phyloP scores from a whole-genome alignment of 2,797 vertebrate genomes.

The Sardinella longiceps region DNA sequence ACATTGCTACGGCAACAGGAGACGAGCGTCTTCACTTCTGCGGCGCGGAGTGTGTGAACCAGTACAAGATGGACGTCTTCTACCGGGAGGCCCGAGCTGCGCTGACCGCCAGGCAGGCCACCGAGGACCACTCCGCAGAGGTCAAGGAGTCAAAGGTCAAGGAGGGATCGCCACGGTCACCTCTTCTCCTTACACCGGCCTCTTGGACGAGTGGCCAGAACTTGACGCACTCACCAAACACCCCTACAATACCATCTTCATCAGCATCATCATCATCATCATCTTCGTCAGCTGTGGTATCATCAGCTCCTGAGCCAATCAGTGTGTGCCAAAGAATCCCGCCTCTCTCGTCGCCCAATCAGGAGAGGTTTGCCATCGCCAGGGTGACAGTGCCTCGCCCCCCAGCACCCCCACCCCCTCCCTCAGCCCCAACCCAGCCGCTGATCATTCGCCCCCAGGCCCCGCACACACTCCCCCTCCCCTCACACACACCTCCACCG shows the following conservation, averaged over 20 bases:
- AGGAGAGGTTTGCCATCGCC: constrained; percentile 33
- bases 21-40: constrained; percentile 98
- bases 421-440: constrained; percentile 77
- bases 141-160: constrained; percentile 72
- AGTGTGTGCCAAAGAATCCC: constrained; percentile 54
- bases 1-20: constrained; percentile 97
- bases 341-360: constrained; percentile 67
- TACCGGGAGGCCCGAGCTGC: constrained; percentile 97
- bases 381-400: constrained; percentile 2
- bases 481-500: constrained; percentile 64
- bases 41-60: constrained; percentile 99
- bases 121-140: constrained; percentile 86
- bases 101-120: constrained; percentile 87
- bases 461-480: constrained; percentile 64
- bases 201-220: constrained; percentile 92
- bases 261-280: constrained; percentile 72
- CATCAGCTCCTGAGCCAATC: constrained; percentile 47
- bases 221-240: constrained; percentile 89
- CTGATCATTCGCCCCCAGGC: constrained; percentile 10
- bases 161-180: constrained; percentile 60
- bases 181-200: constrained; percentile 94
- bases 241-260: constrained; percentile 83
- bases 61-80: constrained; percentile 99
- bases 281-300: constrained; percentile 72
- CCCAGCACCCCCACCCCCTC: constrained; percentile 69